These are phyloP conservation scores for Empis stercorea DNA, from an alignment of 2,888 invertebrate genomes.

Conservation along the genomic window DNA sequence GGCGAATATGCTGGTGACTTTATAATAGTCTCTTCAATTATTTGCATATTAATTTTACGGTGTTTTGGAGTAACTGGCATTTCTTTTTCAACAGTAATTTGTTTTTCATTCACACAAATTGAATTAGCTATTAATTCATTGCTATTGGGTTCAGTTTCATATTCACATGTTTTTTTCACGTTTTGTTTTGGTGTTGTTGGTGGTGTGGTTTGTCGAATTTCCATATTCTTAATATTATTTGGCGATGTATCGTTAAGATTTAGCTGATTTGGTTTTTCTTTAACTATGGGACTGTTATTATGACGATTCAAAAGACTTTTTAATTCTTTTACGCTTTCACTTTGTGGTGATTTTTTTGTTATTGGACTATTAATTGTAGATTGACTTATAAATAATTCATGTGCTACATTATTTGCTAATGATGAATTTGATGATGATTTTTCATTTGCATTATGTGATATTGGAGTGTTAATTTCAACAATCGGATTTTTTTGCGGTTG, in stretches of 20 bases:
- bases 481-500: too few species aligned
- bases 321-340: not conserved
- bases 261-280: too few species aligned
- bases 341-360: not conserved
- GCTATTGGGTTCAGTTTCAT: conserved; percentile 21
- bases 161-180: conserved; percentile 14
- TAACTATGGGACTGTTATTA: not conserved
- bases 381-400: too few species aligned
- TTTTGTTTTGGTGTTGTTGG: too few species aligned
- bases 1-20: conserved; percentile 25
- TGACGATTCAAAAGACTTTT: too few species aligned
- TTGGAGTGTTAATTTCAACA: too few species aligned
- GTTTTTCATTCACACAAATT: not conserved
- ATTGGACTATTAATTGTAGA: too few species aligned
- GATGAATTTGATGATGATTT: not conserved
- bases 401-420: not conserved
- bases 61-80: not conserved
- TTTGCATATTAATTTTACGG: not conserved
- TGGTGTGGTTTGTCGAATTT: too few species aligned
- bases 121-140: not conserved
- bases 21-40: not conserved
- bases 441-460: too few species aligned
- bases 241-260: too few species aligned
- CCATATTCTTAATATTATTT: too few species aligned
- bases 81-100: not conserved